These are phyloP conservation scores for Odocoileus hemionus DNA, from an alignment of 2,113 vertebrate species.

Conservation along the genomic window DNA sequence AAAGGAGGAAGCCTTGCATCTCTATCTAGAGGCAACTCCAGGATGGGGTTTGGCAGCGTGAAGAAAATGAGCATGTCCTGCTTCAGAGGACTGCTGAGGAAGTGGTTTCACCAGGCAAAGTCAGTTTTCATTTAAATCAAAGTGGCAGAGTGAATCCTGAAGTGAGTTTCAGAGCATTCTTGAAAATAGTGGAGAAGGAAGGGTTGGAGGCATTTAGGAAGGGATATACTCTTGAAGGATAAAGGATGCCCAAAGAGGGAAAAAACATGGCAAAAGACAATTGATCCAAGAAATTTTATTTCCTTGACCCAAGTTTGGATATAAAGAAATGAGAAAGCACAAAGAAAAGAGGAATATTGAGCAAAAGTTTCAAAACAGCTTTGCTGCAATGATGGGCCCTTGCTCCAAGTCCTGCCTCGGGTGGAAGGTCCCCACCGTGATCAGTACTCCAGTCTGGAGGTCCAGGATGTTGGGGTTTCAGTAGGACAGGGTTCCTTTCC, in stretches of 20 bases:
- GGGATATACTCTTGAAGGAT: background rate
- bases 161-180: background rate
- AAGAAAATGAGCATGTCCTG: background rate
- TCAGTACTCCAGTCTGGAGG: background rate
- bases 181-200: background rate
- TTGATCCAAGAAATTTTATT: background rate
- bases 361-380: background rate
- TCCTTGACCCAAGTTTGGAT: background rate
- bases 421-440: rapidly evolving
- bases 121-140: background rate
- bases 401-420: too few species aligned
- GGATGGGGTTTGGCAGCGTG: rapidly evolving
- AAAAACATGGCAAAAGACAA: background rate
- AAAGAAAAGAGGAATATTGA: background rate
- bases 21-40: background rate
- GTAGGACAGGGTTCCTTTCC: background rate
- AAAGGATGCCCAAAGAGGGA: background rate
- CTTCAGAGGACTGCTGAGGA: background rate
- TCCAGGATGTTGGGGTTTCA: background rate
- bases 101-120: background rate
- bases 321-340: background rate
- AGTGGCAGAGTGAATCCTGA: background rate
- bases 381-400: rapidly evolving
- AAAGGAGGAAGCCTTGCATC: background rate
- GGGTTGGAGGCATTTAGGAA: background rate